Evolutionary conservation across 1,140 invertebrate species (phyloP).

Genomic region (Drosophila hydei): DNA sequence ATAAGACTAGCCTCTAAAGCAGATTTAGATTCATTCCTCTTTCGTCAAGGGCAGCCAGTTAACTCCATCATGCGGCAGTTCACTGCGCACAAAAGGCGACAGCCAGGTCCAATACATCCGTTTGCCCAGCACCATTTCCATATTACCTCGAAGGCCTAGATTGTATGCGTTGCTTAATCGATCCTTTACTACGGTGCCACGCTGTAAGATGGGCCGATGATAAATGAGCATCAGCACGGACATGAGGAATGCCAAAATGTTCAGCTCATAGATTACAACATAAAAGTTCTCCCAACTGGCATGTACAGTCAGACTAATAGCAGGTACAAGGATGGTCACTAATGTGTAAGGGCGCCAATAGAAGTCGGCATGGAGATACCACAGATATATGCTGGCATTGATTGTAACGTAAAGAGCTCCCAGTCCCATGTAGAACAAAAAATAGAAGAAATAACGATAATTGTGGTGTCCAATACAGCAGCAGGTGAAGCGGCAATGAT

Average conservation of each 20-base stretch:
- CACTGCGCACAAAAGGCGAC: constrained; percentile 90
- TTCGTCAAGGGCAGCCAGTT: constrained; percentile 85
- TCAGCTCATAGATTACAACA: constrained; percentile 88
- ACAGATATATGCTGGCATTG: constrained; percentile 89
- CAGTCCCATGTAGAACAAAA: constrained; percentile 91
- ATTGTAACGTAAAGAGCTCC: constrained; percentile 88
- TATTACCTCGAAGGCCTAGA: constrained; percentile 89
- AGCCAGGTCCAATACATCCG: constrained; percentile 91
- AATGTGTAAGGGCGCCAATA: constrained; percentile 85
- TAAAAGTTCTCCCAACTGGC: constrained; percentile 83
- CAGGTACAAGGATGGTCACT: constrained; percentile 87
- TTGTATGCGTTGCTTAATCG: constrained; percentile 86
- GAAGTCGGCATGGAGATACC: constrained; percentile 84
- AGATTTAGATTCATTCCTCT: constrained; percentile 31
- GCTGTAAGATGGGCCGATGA: constrained; percentile 87
- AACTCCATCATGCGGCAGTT: constrained; percentile 90
- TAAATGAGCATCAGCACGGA: constrained; percentile 88
- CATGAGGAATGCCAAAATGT: constrained; percentile 88
- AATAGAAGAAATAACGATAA: constrained; percentile 94
- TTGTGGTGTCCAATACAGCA: constrained; percentile 96
- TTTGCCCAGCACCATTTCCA: constrained; percentile 89
- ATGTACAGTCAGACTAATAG: constrained; percentile 86
- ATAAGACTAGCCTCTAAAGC: constrained; percentile 22
- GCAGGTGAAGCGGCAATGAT: constrained; percentile 96
- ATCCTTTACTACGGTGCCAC: constrained; percentile 88